Percentiles rank a stretch among this genome's conserved stretches.
These are phyloP conservation scores for Pseudotriccus pelzelni DNA, from an alignment of 2,797 vertebrate species.

Conservation along the genomic window DNA sequence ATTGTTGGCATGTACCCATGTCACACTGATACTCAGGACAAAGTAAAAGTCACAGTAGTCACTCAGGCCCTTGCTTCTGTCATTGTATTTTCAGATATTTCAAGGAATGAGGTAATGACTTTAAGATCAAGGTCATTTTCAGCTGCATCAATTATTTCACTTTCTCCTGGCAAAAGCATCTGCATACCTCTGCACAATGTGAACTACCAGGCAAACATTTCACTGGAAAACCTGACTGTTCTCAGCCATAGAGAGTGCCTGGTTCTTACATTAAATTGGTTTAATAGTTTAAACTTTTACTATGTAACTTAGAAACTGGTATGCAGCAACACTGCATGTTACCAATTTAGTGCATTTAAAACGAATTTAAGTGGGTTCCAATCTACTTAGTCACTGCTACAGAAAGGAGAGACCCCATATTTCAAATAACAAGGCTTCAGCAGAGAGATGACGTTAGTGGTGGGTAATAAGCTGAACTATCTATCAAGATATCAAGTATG, in stretches of 20 bases:
- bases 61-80: conserved; percentile 71
- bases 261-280: conserved; percentile 75
- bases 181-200: conserved; percentile 71
- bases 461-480: conserved; percentile 74
- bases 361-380: conserved; percentile 75
- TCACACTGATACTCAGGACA: conserved; percentile 61
- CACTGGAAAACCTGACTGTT: conserved; percentile 74
- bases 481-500: conserved; percentile 75
- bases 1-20: conserved; percentile 67
- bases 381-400: conserved; percentile 73
- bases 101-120: conserved; percentile 77
- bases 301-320: conserved; percentile 72
- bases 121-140: conserved; percentile 77
- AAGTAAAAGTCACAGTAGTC: conserved; percentile 68
- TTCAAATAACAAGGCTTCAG: conserved; percentile 73
- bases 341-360: conserved; percentile 75
- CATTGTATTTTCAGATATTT: conserved; percentile 76
- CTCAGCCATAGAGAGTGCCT: conserved; percentile 38
- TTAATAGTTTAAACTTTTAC: conserved; percentile 76
- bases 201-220: conserved; percentile 39
- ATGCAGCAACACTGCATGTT: conserved; percentile 67
- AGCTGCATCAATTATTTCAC: conserved; percentile 76
- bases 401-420: conserved; percentile 74
- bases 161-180: conserved; percentile 76
- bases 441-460: conserved; percentile 73